Base-by-base conservation (phyloP, 2,113 vertebrate genomes). In the Alectura lathami region DNA sequence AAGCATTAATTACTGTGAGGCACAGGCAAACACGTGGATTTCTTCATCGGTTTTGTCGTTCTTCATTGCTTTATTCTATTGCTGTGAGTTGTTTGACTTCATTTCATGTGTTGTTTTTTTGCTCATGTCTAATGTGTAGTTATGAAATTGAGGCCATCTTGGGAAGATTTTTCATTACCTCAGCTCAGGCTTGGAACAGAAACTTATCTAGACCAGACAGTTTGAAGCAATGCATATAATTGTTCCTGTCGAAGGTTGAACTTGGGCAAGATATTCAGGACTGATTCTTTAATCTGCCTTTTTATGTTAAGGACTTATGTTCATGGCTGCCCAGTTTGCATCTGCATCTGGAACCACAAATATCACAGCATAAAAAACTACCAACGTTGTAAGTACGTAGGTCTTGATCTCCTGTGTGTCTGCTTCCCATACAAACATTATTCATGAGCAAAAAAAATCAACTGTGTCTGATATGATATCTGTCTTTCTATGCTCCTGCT, bases 1-100 rank as follows among this genome's bases (percentile, higher is more conserved):
- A 94, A 94, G 89, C 89, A 94, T 96, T 94, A 93, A 95, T 96
- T 97, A 95, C 86, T 93, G 73, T 89, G 83, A 95, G 82, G 83
- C 88, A 51, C 73, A 94, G 68, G 85, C 79, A 0, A 76, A 56
- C 56, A 69, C 70, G 92, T 87, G 75, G 54, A 80, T 97, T 95
- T 96, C 83, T 92, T 95, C 91, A 70, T 78, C 60, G 75, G 30
- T 69, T 91, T 92, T 96, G 92, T 86, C 95, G 64, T 96, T 93
- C 90, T 91, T 84, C 78, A 62, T 83, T 86, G 82, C 75, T 93
- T 93, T 94, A 89, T 95, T 96, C 93, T 94, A 53, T 91, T 86
- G 67, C 83, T 84, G 85, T 93, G 93, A 94, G 43, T 64, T 95
- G 75, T 94, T 96, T 83, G 72, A 68, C 64, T 93, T 94, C 47